A percentile compares a stretch with the other conserved stretches of the same genome.
Conservation (phyloP, 2,113 vertebrate species). For the Sminthopsis crassicaudata region DNA sequence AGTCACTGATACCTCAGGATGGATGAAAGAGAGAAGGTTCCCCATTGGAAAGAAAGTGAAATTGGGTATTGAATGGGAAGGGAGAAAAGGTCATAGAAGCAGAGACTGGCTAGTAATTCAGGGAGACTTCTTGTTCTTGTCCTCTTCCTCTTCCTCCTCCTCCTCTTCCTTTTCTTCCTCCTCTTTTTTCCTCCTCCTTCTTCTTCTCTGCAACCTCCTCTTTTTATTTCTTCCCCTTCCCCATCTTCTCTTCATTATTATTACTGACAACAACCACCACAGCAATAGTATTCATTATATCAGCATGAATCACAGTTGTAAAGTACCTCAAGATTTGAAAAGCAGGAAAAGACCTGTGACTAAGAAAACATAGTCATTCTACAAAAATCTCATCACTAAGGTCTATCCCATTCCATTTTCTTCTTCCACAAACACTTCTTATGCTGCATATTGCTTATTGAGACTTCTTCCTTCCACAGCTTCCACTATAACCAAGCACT, state of each 20-base stretch:
- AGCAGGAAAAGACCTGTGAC: background rate
- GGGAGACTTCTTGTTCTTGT: background rate
- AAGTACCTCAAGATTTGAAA: background rate
- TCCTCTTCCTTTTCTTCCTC: too few relatives aligned
- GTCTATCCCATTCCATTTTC: background rate
- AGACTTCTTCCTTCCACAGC: background rate
- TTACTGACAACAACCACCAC: background rate
- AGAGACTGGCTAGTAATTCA: background rate
- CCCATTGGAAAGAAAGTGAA: background rate
- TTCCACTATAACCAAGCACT: background rate
- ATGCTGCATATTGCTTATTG: background rate
- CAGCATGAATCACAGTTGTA: background rate
- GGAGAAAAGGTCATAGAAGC: background rate
- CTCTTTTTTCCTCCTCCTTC: too few relatives aligned
- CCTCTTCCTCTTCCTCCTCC: too few relatives aligned
- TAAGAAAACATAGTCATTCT: background rate
- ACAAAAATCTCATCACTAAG: background rate
- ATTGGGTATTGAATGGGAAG: background rate
- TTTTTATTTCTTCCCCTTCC: too few relatives aligned
- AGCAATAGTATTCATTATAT: background rate
- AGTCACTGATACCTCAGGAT: background rate
- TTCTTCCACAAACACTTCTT: background rate
- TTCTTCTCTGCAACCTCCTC: too few relatives aligned
- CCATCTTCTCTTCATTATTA: background rate
- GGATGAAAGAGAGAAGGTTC: background rate